A percentile compares a stretch with the other conserved stretches of the same genome.
Evolutionary conservation across 2,113 vertebrate species (phyloP).

Genomic region (Eulemur rufifrons): DNA sequence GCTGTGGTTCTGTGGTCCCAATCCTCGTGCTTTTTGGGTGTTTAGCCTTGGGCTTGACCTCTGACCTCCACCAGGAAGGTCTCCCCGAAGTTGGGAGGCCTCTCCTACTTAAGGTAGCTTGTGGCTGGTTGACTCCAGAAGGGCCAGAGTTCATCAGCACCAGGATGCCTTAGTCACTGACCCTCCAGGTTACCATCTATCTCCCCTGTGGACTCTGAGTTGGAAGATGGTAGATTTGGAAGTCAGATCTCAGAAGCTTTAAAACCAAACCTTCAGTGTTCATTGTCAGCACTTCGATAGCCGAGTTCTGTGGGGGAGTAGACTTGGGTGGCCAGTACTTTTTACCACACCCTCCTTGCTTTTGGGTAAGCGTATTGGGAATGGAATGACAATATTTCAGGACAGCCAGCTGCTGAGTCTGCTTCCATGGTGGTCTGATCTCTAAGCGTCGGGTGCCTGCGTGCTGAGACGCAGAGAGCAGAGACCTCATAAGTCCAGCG

Average conservation of each 20-base stretch:
- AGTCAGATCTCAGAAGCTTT: background rate
- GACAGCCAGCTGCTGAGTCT: background rate
- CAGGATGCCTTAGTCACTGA: background rate
- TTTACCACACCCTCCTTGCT: background rate
- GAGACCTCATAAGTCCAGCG: background rate
- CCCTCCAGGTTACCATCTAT: background rate
- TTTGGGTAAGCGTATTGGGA: constrained; percentile 20
- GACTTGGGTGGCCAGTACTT: background rate
- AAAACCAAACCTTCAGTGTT: background rate
- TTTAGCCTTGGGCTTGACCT: background rate
- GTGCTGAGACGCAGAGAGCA: background rate
- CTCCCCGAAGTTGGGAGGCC: background rate
- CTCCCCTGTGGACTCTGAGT: background rate
- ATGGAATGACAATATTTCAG: background rate
- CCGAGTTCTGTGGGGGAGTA: background rate
- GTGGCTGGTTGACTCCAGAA: background rate
- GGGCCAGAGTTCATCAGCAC: background rate
- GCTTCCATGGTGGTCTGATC: background rate
- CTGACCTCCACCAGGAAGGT: background rate
- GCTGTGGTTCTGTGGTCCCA: background rate
- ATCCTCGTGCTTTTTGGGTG: background rate
- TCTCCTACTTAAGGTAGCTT: background rate
- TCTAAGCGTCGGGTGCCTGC: background rate
- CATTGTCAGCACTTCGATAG: background rate
- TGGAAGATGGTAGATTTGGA: constrained; percentile 26